Base-by-base conservation (phyloP, 53 echinoderm and acorn worm genomes). In the Apostichopus leukothele region DNA sequence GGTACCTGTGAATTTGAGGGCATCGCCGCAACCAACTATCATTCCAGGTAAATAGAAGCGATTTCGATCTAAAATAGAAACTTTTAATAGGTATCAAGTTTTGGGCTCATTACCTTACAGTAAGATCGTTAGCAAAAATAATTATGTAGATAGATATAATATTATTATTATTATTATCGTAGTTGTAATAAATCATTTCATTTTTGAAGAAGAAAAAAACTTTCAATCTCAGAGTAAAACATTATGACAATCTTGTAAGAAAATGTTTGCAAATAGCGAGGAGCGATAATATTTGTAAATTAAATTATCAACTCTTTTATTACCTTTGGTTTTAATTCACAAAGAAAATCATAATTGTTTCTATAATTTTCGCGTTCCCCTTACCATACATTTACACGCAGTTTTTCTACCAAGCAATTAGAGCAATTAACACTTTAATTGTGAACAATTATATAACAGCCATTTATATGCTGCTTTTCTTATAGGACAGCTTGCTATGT, bases 11-110 rank as follows among this genome's bases (percentile, higher is more conserved):
- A 71, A 86, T 54, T 55, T 92, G 22, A 85, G 89, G 52, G 79
- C 92, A 13, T 52, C 89, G 75, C 90, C 92, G 4, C 89, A 92
- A 60, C 86, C 92, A 59, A 88, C 92, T 4, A 89, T 89, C 22
- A 92, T 92, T 86, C 92, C 89, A 81, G 92, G 92, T 89, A 92
- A 92, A 89, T 92, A 92, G 83, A 81, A 3, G 23, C 6, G 39
- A 76, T 71, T 57, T 5, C 57, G 5, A 57, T 57, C 8, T 57
- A 1, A 10, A 57, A 18, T 1, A 71, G 6, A 6, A 71, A 14
- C 18, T 71, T 71, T 3, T 71, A 6, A n/a, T 1, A 57, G 8
- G 10, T 39, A 3, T 39, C 39, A 39, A 11, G 61, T 63, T 63
- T 63, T 63, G 12, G 16, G 13, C 16, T 63, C 16, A 63, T 16